A percentile compares a stretch with the other conserved stretches of the same genome.
These are phyloP conservation scores for Acleris cristana DNA, from an alignment of 2,888 invertebrate genomes.

Conservation along the genomic window DNA sequence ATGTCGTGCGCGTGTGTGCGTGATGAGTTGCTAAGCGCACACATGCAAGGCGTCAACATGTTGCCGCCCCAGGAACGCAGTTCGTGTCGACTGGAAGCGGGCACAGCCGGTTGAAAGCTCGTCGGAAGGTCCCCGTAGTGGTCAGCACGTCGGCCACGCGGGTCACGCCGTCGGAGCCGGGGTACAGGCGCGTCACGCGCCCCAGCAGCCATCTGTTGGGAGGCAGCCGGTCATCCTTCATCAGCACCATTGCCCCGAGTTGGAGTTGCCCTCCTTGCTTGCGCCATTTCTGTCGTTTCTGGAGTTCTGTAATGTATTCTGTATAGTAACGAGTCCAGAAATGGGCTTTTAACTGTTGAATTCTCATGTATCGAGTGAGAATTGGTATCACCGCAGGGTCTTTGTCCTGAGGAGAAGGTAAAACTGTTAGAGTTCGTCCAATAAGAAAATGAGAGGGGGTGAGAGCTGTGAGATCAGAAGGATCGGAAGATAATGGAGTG, in stretches of 20 bases:
- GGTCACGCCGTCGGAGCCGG: slow-evolving; percentile 41
- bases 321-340: slow-evolving; percentile 28
- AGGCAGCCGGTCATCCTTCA: slow-evolving; percentile 40
- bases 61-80: slow-evolving; percentile 9
- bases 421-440: no score
- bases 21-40: no score
- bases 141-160: slow-evolving; percentile 43
- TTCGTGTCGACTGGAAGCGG: slow-evolving; percentile 19
- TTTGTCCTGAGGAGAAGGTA: slow-evolving; percentile 15
- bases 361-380: neutral
- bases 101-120: slow-evolving; percentile 19
- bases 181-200: slow-evolving; percentile 32
- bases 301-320: slow-evolving; percentile 44
- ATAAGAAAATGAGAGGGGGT: no score
- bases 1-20: no score
- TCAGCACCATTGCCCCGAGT: slow-evolving; percentile 36
- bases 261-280: slow-evolving; percentile 18
- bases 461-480: no score
- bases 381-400: neutral
- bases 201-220: slow-evolving; percentile 40
- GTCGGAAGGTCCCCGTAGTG: slow-evolving; percentile 33
- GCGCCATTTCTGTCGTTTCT: slow-evolving; percentile 42
- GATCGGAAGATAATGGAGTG: no score
- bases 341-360: slow-evolving; percentile 7
- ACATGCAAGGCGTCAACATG: no score